Percentiles rank a stretch among this genome's conserved stretches.
Evolutionary conservation across 2,113 vertebrate species (phyloP).

Genomic region (Steatornis caripensis): DNA sequence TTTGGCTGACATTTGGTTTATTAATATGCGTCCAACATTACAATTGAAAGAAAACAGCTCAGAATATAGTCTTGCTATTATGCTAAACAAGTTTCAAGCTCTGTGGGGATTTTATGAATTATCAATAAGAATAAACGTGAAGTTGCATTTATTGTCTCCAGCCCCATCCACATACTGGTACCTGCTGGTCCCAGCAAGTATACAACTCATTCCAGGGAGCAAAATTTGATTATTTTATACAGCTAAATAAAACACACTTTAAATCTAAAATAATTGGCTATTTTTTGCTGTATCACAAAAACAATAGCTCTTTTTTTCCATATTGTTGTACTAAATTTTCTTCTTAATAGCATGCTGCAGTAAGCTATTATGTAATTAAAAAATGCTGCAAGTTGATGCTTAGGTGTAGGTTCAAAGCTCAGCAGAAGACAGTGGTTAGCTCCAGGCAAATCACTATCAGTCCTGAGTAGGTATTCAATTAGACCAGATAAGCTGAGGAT

Average conservation of each 20-base stretch:
- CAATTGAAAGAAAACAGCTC: slow-evolving; percentile 83
- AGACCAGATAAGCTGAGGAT: neutral
- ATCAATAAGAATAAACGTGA: slow-evolving; percentile 89
- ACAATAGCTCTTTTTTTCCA: neutral
- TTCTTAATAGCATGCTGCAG: neutral
- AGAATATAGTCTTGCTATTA: slow-evolving; percentile 92
- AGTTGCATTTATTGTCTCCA: slow-evolving; percentile 88
- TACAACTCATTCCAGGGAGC: slow-evolving; percentile 65
- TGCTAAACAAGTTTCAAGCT: slow-evolving; percentile 82
- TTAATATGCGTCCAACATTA: slow-evolving; percentile 91
- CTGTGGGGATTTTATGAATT: slow-evolving; percentile 87
- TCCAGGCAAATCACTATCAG: neutral
- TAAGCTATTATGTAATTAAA: neutral
- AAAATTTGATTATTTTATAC: slow-evolving; percentile 72
- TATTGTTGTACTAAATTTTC: neutral
- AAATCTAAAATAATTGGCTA: slow-evolving; percentile 61
- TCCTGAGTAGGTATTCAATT: neutral
- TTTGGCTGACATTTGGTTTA: slow-evolving; percentile 85
- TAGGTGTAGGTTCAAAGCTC: neutral
- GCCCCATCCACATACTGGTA: slow-evolving; percentile 66
- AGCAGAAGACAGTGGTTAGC: neutral
- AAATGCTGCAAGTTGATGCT: neutral
- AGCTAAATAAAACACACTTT: slow-evolving; percentile 71
- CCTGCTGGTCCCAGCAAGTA: slow-evolving; percentile 75
- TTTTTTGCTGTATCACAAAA: slow-evolving; percentile 45